Evolutionary conservation across 2,113 vertebrate species (phyloP), one percentile per base, ranked within the genome.

Genomic region (Heliornis fulica): DNA sequence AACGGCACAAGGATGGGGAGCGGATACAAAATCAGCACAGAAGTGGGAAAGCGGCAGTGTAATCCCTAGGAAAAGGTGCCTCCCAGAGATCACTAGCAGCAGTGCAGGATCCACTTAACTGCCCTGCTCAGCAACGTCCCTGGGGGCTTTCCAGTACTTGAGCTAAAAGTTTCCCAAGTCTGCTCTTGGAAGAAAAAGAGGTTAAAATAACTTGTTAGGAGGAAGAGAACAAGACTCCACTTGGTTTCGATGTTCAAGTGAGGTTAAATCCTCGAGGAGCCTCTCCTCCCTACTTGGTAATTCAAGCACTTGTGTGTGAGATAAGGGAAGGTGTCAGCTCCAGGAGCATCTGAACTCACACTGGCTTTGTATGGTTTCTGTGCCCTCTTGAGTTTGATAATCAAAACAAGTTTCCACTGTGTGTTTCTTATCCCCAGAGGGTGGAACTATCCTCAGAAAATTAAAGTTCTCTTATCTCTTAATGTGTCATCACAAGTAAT

Each of bases 401-500:
- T 95, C 92, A 94, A 90, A 96, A 95, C 92, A 91, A 92, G 84
- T 87, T 95, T 94, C 78, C 1, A 0, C 71, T 88, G 25, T 3
- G 7, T 91, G 71, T 96, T 92, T 93, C 94, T 97, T 89, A 95
- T 96, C 79, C 88, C 72, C 79, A 38, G 89, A 96, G 93, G 90
- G 89, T 82, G 65, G 70, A 96, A 93, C 90, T 91, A 79, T 94
- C 84, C 82, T 91, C 89, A 81, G 94, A 97, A 97, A 97, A 97
- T 96, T 97, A 95, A 97, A 96, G 89, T 79, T 81, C 79, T 95
- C 82, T 94, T 97, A 97, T 97, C 95, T 96, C 72, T 95, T 96
- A 96, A 96, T 97, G 94, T 97, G 96, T 97, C 96, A 96, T 90
- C 93, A 89, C 92, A 97, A 89, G 83, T 90, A 97, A 97, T 96